Base-by-base conservation (phyloP, 2,888 invertebrate species). In the Drosophila limbata region DNA sequence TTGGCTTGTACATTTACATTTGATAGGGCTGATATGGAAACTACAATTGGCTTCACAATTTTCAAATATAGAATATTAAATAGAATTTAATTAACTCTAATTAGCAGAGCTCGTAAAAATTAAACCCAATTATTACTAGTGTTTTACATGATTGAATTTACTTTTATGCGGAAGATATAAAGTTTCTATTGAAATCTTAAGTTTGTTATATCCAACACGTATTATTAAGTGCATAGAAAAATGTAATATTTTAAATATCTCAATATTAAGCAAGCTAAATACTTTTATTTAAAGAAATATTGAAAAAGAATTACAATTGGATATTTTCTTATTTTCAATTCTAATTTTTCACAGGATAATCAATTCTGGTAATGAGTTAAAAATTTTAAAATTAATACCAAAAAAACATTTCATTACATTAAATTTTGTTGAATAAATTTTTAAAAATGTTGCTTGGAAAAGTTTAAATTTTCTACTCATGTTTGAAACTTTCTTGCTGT, bases 1-100 rank as follows among this genome's bases (percentile, higher is more conserved):
- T 42, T 33, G 39, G 50, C 17, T 59, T 50, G 28, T 17, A 44
- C 50, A 42, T 33, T 37, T 48, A 28, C 17, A 47, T 37, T 37
- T 25, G n/a, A 35, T 19, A 11, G 35, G 15, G 4, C 35, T 33
- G 8, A 44, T 45, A 35, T 15, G 21, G n/a, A 11, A 21, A 13
- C 44, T 37, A 15, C 11, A 35, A 15, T 45, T 21, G 25, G 9
- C 15, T 19, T 51, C 37, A 37, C 19, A 51, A 37, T 13, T 33
- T 33, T 13, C 1, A 25, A 21, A 11, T 48, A 48, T 4, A 33
- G 28, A 19, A 4, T 9, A 50, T 35, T 13, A 11, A 33, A 35
- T 4, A 5, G 13, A 35, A 13, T 19, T 35, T 21, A 1, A 13
- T 6, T 13, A 50, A n/a, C 0, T 2, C 8, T n/a, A 35, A 35